Evolutionary conservation across 2,113 vertebrate species (phyloP), one percentile per base, ranked within the genome.

Genomic region (Mustelus asterias): DNA sequence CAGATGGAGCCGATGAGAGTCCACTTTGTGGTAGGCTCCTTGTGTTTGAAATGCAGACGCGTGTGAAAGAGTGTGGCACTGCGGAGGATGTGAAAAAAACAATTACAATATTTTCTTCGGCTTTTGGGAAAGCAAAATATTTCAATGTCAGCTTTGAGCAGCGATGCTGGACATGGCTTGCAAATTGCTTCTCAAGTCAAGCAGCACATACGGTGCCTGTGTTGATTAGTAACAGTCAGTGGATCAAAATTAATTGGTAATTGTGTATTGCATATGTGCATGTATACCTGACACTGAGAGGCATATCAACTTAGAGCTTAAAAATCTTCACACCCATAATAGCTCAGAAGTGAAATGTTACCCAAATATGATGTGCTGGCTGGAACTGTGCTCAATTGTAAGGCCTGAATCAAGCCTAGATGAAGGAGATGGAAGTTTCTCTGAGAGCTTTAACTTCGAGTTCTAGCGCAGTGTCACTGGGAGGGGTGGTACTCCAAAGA

Each of bases 1-100:
- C 98, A 0, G 99, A 99, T 97, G 98, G 98, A 95, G 99, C 99
- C 2, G 99, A 99, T 93, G 99, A 99, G 98, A 98, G 98, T 96
- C 97, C 98, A 96, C 98, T 99, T 96, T 99, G 99, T 96, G 99
- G 99, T 99, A 98, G 37, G 94, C 65, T 95, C 41, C 54, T 95
- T 29, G 10, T 48, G 24, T 3, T 95, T 95, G 24, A 54, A 26
- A 72, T 95, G 14, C 10, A 33, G 33, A 3, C 33, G 33, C 54
- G 67, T 41, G 26, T 70, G 65, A 72, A 94, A 94, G 5, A 69
- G n/a, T 67, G 63, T 18, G 14, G 33, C 41, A 22, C 26, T 70
- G 44, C 94, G 14, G 24, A 70, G 22, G 67, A 60, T 90, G 16
- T n/a, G 37, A 67, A 92, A 70, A 13, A 29, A 37, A 29, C n/a